A percentile compares a stretch with the other conserved stretches of the same genome.
These are phyloP conservation scores for Athalia circularis DNA, from an alignment of 2,888 invertebrate species.

Conservation along the genomic window DNA sequence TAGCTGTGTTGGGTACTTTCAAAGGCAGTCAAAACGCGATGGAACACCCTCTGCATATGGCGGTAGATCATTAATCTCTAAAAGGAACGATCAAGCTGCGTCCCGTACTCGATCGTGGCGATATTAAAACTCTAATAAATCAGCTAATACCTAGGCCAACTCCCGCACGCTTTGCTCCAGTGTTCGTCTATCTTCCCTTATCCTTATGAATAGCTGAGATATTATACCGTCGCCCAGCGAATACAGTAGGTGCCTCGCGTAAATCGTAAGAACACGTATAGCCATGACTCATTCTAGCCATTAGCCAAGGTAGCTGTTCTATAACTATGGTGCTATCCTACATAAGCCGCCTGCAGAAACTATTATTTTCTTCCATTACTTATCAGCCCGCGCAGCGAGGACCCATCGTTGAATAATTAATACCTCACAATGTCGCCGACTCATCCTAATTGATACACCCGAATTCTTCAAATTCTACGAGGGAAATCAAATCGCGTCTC, in stretches of 20 bases:
- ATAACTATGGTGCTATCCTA: not conserved
- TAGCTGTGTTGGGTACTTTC: not conserved
- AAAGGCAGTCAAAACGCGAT: slow-evolving; percentile 2
- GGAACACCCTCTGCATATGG: slow-evolving; percentile 2
- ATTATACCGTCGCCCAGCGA: slow-evolving; percentile 18
- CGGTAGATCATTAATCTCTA: slow-evolving; percentile 33
- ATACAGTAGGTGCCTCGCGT: slow-evolving; percentile 20
- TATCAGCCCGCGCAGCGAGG: slow-evolving; percentile 20
- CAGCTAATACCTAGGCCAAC: slow-evolving; percentile 39
- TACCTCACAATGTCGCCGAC: slow-evolving; percentile 16
- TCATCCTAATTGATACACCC: not conserved
- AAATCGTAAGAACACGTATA: slow-evolving; percentile 27
- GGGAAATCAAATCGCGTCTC: not conserved
- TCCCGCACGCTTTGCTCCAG: slow-evolving; percentile 14
- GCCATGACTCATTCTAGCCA: slow-evolving; percentile 29
- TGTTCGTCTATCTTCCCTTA: slow-evolving; percentile 35
- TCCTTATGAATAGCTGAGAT: slow-evolving; percentile 43
- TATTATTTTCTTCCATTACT: slow-evolving; percentile 33
- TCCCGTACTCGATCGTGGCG: slow-evolving; percentile 39
- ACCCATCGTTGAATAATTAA: slow-evolving; percentile 36
- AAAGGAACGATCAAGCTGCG: slow-evolving; percentile 25
- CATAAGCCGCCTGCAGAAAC: not conserved
- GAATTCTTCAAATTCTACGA: no score
- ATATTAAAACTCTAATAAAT: slow-evolving; percentile 49
- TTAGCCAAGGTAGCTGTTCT: slow-evolving; percentile 3